A percentile compares a stretch with the other conserved stretches of the same genome.
phyloP scores from a whole-genome alignment of 2,888 invertebrate species.

The Gonocerus acuteangulatus region DNA sequence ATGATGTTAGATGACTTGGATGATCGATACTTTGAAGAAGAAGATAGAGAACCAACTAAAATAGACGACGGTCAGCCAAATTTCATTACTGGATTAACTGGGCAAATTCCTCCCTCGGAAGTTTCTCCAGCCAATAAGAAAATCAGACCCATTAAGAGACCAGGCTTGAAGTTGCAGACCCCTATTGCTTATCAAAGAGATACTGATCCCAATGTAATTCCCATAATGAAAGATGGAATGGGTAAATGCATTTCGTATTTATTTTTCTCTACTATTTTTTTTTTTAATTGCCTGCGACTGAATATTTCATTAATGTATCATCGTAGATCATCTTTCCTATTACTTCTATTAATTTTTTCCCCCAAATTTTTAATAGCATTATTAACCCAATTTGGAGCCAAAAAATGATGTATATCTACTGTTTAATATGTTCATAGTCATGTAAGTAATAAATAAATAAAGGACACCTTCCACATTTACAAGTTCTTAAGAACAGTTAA shows the following conservation, averaged over 20 bases:
- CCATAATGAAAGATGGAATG: slow-evolving; percentile 81
- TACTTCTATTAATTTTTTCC: too few species aligned
- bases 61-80: slow-evolving; percentile 33
- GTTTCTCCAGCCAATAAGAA: slow-evolving; percentile 43
- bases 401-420: too few species aligned
- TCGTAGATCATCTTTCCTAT: too few species aligned
- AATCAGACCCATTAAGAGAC: slow-evolving; percentile 66
- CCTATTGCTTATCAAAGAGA: slow-evolving; percentile 71
- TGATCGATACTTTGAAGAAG: slow-evolving; percentile 46
- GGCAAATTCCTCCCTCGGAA: slow-evolving; percentile 5
- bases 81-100: neutral
- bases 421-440: too few species aligned
- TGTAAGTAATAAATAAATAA: slow-evolving; percentile 26
- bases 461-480: neutral
- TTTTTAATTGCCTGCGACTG: too few species aligned
- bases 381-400: too few species aligned
- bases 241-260: slow-evolving; percentile 58
- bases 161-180: slow-evolving; percentile 64
- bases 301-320: too few species aligned
- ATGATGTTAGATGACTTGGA: slow-evolving; percentile 44
- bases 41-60: slow-evolving; percentile 25
- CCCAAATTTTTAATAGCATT: too few species aligned
- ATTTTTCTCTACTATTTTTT: slow-evolving; percentile 29
- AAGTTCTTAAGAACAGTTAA: too few species aligned
- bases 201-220: slow-evolving; percentile 76